phyloP scores from a whole-genome alignment of 2,888 invertebrate species.

The Thereva unica region DNA sequence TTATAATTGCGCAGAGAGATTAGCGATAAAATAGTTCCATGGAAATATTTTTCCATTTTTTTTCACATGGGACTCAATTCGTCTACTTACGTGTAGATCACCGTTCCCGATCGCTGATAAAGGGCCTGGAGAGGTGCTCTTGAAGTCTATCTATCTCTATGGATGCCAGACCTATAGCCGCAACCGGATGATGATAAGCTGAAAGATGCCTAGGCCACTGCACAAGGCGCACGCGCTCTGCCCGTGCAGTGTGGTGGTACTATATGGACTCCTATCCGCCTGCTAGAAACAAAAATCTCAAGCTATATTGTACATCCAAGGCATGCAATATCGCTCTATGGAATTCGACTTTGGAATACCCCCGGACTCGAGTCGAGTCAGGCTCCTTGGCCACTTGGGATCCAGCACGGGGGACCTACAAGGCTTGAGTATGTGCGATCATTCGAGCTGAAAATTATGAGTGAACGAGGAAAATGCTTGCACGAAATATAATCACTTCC shows the following conservation, averaged over 20 bases:
- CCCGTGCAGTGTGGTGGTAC: too few species aligned
- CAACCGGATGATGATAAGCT: too few species aligned
- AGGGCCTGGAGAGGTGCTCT: background rate
- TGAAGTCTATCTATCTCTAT: too few species aligned
- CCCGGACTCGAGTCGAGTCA: slow-evolving; percentile 6
- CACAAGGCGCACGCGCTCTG: too few species aligned
- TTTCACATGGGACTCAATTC: background rate
- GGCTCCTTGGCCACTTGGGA: slow-evolving; percentile 14
- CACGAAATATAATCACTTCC: slow-evolving; percentile 35
- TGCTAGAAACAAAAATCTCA: too few species aligned
- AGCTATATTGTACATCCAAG: too few species aligned
- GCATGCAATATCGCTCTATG: too few species aligned
- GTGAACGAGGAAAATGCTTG: slow-evolving; percentile 32
- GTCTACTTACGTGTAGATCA: background rate
- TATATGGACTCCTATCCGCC: too few species aligned
- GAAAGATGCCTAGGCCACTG: too few species aligned
- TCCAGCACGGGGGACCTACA: background rate
- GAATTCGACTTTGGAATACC: slow-evolving; percentile 18
- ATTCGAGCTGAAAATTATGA: slow-evolving; percentile 35
- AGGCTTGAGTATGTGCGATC: slow-evolving; percentile 27
- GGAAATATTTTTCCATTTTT: slow-evolving; percentile 15
- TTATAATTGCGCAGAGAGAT: slow-evolving; percentile 34
- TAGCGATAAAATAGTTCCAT: slow-evolving; percentile 35
- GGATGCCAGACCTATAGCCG: too few species aligned
- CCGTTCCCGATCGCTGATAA: background rate